Percentiles rank a stretch among this genome's conserved stretches.
phyloP scores from a whole-genome alignment of 2,888 invertebrate species.

The Xestia xanthographa region DNA sequence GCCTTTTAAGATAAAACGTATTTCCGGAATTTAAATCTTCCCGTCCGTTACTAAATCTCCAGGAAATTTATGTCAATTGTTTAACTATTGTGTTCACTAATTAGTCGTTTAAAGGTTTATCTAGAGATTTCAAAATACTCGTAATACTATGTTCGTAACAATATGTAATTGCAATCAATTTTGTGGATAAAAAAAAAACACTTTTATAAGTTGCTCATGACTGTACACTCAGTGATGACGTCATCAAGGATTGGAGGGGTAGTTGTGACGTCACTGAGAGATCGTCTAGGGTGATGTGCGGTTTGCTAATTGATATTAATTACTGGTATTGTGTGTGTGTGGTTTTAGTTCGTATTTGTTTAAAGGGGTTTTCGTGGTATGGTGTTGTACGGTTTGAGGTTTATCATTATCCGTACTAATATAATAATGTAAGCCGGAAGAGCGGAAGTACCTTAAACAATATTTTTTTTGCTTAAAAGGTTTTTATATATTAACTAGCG shows the following conservation, averaged over 20 bases:
- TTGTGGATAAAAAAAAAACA: neutral
- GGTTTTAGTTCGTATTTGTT: conserved; percentile 1
- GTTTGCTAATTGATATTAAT: conserved; percentile 48
- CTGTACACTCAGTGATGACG: conserved; percentile 43
- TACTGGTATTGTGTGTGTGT: conserved; percentile 5
- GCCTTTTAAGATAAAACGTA: neutral
- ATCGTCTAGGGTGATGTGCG: conserved; percentile 22
- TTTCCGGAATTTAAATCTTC: neutral
- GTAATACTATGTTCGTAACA: neutral
- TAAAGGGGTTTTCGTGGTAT: neutral
- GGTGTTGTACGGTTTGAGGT: neutral
- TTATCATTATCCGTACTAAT: neutral
- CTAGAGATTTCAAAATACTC: neutral
- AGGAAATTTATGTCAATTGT: too few relatives aligned
- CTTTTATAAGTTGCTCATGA: neutral
- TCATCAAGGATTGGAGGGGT: conserved; percentile 33
- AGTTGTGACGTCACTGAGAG: conserved; percentile 41
- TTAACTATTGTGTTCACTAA: too few relatives aligned
- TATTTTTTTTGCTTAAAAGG: too few relatives aligned
- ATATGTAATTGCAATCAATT: neutral
- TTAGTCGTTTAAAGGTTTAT: too few relatives aligned
- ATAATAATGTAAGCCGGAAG: too few relatives aligned
- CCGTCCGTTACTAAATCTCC: too few relatives aligned
- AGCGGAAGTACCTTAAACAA: too few relatives aligned
- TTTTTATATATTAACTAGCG: too few relatives aligned